A percentile compares a stretch with the other conserved stretches of the same genome.
These are phyloP conservation scores for Coptodon bakossiorum DNA, from an alignment of 2,113 vertebrate genomes.

Conservation along the genomic window DNA sequence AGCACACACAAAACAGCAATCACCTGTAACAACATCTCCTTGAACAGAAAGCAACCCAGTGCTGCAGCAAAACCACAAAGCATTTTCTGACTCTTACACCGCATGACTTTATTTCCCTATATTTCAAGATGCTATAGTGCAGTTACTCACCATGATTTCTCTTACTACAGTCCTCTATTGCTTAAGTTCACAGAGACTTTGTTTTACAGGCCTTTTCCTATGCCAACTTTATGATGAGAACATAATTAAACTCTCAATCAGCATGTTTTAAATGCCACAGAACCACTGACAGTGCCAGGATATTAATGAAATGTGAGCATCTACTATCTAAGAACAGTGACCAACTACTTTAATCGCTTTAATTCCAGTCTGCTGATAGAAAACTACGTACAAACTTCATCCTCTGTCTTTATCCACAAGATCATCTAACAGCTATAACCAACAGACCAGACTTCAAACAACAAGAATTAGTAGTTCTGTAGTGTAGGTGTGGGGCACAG, in stretches of 20 bases:
- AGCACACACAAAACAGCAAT: not conserved
- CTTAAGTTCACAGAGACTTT: not conserved
- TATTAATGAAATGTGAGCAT: constrained; percentile 21
- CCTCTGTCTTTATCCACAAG: not conserved
- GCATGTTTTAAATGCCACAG: constrained; percentile 35
- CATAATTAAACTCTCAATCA: constrained; percentile 38
- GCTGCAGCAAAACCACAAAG: not conserved
- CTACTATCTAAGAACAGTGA: not conserved
- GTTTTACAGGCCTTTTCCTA: not conserved
- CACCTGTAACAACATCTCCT: not conserved
- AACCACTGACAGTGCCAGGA: not conserved
- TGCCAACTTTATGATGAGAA: constrained; percentile 12
- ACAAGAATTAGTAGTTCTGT: constrained; percentile 26
- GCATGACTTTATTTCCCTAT: not conserved
- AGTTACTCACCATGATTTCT: not conserved
- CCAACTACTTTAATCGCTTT: not conserved
- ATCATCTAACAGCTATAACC: constrained; percentile 8
- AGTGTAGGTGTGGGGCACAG: constrained; percentile 23
- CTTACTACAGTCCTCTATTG: not conserved
- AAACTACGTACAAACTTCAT: not conserved
- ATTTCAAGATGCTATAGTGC: not conserved
- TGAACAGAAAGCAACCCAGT: not conserved
- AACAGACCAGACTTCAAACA: constrained; percentile 44
- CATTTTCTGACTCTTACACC: not conserved
- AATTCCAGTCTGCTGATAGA: not conserved